Percentiles rank a stretch among this genome's conserved stretches.
These are phyloP conservation scores for Denticeps clupeoides DNA, from an alignment of 2,797 vertebrate species.

Conservation along the genomic window DNA sequence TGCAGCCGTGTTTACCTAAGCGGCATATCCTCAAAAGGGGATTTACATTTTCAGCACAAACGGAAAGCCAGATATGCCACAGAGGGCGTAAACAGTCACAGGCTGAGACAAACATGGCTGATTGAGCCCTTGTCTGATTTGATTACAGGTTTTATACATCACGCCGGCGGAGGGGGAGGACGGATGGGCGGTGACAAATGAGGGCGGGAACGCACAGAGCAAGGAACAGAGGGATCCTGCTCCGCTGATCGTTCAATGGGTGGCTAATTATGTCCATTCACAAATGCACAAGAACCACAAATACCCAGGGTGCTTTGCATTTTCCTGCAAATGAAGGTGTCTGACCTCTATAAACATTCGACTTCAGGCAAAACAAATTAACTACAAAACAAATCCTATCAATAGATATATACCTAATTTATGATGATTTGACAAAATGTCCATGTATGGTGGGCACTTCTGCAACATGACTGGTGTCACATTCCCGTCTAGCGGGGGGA, in stretches of 20 bases:
- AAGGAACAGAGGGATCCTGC: slow-evolving; percentile 22
- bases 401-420: too few species aligned
- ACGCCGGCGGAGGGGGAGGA: slow-evolving; percentile 18
- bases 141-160: slow-evolving; percentile 43
- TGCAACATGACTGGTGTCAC: too few species aligned
- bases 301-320: slow-evolving; percentile 15
- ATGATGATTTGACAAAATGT: too few species aligned
- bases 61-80: slow-evolving; percentile 28
- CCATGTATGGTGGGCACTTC: too few species aligned
- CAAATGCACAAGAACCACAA: slow-evolving; percentile 24
- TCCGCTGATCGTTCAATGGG: slow-evolving; percentile 33
- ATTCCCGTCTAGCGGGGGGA: too few species aligned
- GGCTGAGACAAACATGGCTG: slow-evolving; percentile 26
- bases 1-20: slow-evolving; percentile 15
- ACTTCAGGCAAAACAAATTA: too few species aligned
- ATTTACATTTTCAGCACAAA: slow-evolving; percentile 38
- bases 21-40: slow-evolving; percentile 22
- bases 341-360: too few species aligned
- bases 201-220: not conserved
- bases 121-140: slow-evolving; percentile 38
- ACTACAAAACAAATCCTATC: too few species aligned
- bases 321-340: too few species aligned
- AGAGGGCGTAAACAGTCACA: slow-evolving; percentile 23
- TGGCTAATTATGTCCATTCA: slow-evolving; percentile 37
- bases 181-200: not conserved